Conservation (phyloP, 2,113 vertebrate genomes). For the Protomyctophum bolini region DNA sequence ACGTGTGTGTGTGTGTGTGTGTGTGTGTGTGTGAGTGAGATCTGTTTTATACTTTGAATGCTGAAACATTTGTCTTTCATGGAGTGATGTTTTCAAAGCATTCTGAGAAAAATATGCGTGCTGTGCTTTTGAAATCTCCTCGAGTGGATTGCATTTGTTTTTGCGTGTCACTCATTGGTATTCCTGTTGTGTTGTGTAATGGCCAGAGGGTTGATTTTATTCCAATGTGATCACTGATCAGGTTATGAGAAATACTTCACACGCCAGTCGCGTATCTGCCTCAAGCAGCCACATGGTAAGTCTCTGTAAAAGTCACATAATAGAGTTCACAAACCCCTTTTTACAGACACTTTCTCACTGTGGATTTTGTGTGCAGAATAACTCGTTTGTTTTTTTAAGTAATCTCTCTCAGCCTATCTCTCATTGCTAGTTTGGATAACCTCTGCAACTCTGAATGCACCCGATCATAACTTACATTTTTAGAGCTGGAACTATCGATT, state of each 20-base stretch:
- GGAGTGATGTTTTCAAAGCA: not conserved
- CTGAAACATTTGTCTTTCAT: slow-evolving; percentile 32
- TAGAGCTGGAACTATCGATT: too few species aligned
- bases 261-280: slow-evolving; percentile 78
- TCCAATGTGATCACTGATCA: slow-evolving; percentile 65
- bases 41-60: not conserved
- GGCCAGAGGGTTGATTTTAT: slow-evolving; percentile 36
- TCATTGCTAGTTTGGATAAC: not conserved
- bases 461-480: not conserved
- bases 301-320: slow-evolving; percentile 24
- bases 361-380: not conserved
- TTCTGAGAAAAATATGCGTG: not conserved
- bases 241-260: slow-evolving; percentile 86
- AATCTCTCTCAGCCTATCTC: not conserved
- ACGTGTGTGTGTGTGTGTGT: too few species aligned
- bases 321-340: too few species aligned
- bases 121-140: slow-evolving; percentile 8
- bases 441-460: not conserved
- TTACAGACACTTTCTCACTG: not conserved
- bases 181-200: slow-evolving; percentile 11
- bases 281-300: slow-evolving; percentile 84
- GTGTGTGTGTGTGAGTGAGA: not conserved
- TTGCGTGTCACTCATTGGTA: slow-evolving; percentile 2
- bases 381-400: not conserved
- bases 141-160: not conserved